Evolutionary conservation across 2,888 invertebrate genomes (phyloP), one percentile per base, ranked within the genome.

Genomic region (Quadriops clusia): DNA sequence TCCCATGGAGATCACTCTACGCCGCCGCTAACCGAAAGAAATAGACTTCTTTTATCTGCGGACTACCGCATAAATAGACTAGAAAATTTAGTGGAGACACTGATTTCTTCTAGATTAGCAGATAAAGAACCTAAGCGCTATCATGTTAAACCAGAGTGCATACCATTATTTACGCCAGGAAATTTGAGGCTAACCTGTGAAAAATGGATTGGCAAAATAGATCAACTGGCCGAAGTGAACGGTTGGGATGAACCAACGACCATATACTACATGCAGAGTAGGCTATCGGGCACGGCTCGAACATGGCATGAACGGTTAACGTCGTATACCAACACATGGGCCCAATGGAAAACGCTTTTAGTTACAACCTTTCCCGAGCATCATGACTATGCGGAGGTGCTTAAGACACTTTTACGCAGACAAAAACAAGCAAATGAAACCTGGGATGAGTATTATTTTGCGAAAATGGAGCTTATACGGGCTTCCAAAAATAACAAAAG

Each of bases 181-280:
- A 40, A 39, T 28, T 25, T 28, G 5, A 32, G 38, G 22, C 9
- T 44, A 11, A 33, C 37, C 5, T 34, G 40, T 6, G 3, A 7
- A 5, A 40, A 38, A 22, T 42, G 44, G 43, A 7, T 45, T 3
- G 31, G 33, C 3, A 45, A 45, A 30, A 39, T 46, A 15, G 44
- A 46, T 3, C 37, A 46, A 28, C 14, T 46, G 7, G 36, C 30
- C 13, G 15, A 17, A 5, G 30, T 44, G 3, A 43, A 41, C 28
- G 16, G 23, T 6, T 43, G 44, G 39, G 36, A 41, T 29, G 39
- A 45, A 10, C 13, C 22, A 6, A 38, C 37, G 5, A 37, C 28
- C 15, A 32, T 24, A 6, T 32, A 9, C 7, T 11, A 6, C 4
- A 33, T 33, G 33, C 33, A 33, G 11, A 20, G 23, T 9, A 23